These are phyloP conservation scores for Chloropsis hardwickii DNA, from an alignment of 2,113 vertebrate species.

Conservation along the genomic window DNA sequence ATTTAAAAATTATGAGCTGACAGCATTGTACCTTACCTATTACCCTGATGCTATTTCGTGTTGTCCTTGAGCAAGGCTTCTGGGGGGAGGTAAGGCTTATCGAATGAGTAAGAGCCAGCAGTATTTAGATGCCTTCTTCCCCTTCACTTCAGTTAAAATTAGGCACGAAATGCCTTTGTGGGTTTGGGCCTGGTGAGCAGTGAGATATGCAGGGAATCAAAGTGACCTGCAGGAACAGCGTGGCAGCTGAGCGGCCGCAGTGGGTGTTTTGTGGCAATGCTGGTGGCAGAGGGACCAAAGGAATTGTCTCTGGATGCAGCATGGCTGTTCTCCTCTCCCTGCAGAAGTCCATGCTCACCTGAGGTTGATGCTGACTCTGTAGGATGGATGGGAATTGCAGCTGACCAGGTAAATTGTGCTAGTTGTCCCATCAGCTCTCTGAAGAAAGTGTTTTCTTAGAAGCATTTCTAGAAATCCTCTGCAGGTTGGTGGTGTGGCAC, in stretches of 20 bases:
- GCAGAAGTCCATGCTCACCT: not conserved
- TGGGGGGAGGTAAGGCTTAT: not conserved
- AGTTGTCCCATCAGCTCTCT: not conserved
- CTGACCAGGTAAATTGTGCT: not conserved
- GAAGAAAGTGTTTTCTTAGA: not conserved
- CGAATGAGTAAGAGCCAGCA: not conserved
- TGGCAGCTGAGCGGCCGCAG: rapidly evolving
- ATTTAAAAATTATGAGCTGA: slow-evolving; percentile 7
- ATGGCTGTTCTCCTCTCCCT: rapidly evolving
- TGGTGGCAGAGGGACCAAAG: rapidly evolving
- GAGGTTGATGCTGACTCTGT: not conserved
- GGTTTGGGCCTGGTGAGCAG: not conserved
- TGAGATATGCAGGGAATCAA: not conserved
- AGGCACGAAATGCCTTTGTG: not conserved
- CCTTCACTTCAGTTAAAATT: slow-evolving; percentile 39
- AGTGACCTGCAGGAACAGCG: not conserved
- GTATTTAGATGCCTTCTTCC: slow-evolving; percentile 4
- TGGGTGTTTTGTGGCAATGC: not conserved
- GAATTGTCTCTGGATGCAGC: not conserved
- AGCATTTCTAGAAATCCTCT: not conserved
- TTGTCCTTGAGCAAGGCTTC: not conserved
- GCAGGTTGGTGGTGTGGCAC: not conserved
- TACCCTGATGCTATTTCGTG: not conserved
- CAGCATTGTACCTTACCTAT: not conserved
- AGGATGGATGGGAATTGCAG: not conserved